Evolutionary conservation across 2,888 invertebrate genomes (phyloP).

Genomic region (Diadromus collaris): DNA sequence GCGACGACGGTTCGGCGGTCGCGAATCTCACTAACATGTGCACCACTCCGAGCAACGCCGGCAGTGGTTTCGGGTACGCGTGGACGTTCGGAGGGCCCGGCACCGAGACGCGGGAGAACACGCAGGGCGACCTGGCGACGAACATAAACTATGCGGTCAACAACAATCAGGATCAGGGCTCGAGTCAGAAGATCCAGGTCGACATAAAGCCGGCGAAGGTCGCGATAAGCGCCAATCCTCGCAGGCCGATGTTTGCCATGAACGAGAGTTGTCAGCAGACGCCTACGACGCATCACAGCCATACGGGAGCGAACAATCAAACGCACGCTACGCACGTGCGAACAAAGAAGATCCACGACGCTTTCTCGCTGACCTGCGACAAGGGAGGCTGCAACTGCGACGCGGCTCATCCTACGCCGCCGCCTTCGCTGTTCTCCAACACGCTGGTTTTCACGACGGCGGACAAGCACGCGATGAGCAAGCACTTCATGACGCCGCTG

Average conservation of each 20-base stretch:
- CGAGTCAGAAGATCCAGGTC: constrained; percentile 78
- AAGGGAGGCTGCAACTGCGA: constrained; percentile 79
- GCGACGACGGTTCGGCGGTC: constrained; percentile 62
- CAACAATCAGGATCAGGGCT: constrained; percentile 78
- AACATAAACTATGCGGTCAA: constrained; percentile 79
- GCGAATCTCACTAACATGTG: constrained; percentile 78
- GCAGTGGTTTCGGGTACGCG: constrained; percentile 78
- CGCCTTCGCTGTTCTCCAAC: constrained; percentile 78
- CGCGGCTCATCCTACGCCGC: constrained; percentile 75
- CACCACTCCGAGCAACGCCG: constrained; percentile 78
- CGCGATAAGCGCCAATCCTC: constrained; percentile 73
- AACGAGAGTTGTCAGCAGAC: constrained; percentile 78
- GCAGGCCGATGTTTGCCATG: constrained; percentile 78
- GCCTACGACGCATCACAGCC: constrained; percentile 74
- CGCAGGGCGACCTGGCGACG: constrained; percentile 75
- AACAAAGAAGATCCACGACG: constrained; percentile 77
- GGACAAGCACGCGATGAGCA: constrained; percentile 80
- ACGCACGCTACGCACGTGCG: constrained; percentile 80
- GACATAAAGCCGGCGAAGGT: constrained; percentile 78
- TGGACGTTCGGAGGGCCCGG: constrained; percentile 79
- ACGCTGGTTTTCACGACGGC: constrained; percentile 78
- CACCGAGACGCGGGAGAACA: constrained; percentile 76
- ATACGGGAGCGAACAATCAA: constrained; percentile 74
- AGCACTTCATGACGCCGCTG: constrained; percentile 87
- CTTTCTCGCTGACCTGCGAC: constrained; percentile 78